Evolutionary conservation across 2,113 vertebrate genomes (phyloP), one percentile per base, ranked within the genome.

Genomic region (Aphyosemion australe): DNA sequence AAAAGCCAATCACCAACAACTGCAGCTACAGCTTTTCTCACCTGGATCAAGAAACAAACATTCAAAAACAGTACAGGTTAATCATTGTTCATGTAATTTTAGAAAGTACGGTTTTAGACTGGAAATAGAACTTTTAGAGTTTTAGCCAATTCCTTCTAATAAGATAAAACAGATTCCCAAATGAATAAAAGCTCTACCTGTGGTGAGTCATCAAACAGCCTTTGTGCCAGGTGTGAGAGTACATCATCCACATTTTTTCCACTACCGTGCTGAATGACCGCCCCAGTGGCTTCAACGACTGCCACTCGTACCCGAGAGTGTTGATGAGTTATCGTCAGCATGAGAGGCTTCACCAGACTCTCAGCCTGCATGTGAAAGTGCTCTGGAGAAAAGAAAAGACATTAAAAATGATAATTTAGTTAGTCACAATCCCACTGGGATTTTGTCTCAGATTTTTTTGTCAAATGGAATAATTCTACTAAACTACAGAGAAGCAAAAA

Each of bases 331-430:
- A 97, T 89, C 0, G 93, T 95, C 80, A 95, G 94, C 96, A 98
- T 96, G 47, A 99, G 88, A 0, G 97, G 96, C 20, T 92, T 91
- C 39, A 98, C 83, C 69, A 99, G 82, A 51, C 93, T 94, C 79
- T 99, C 97, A 0, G 96, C 94, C 54, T 99, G 95, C 95, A 98
- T 89, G 65, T 98, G 95, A 76, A 99, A 99, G 77, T 95, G 93
- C 45, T 96, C 97, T 99, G 75, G 57, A 57, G 32, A 39, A 18
- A 18, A 8, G 37, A n/a, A 56, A 56, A 76, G 5, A 60, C 52
- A 53, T 52, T 2, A 14, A 52, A 76, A 61, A 18, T 0, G 12
- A 68, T 5, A 26, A 4, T 26, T 26, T 26, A 26, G 26, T 26
- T 26, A 26, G 26, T 12, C 64, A n/a, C 9, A 66, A n/a, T 45